Evolutionary conservation across 1,140 invertebrate species (phyloP).

Genomic region (Potamilus streckersoni): DNA sequence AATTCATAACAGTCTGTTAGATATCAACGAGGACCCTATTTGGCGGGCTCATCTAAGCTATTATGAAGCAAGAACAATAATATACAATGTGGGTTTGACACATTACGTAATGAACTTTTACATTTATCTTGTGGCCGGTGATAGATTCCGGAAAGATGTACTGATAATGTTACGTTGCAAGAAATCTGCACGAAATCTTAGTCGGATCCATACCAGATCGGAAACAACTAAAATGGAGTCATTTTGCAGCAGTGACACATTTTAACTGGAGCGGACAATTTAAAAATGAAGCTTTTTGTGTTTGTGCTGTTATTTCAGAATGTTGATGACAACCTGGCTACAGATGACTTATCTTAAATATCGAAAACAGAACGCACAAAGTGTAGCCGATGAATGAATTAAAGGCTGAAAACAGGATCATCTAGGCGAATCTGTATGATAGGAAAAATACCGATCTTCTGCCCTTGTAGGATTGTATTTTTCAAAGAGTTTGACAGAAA

Average conservation of each 20-base stretch:
- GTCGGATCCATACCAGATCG: not conserved
- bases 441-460: too few relatives aligned
- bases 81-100: conserved; percentile 47
- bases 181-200: conserved; percentile 1
- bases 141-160: conserved; percentile 39
- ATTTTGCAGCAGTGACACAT: conserved; percentile 27
- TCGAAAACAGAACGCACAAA: too few relatives aligned
- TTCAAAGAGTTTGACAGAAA: too few relatives aligned
- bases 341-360: too few relatives aligned
- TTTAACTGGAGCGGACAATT: not conserved
- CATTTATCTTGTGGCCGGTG: conserved; percentile 48
- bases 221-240: conserved; percentile 32
- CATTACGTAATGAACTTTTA: conserved; percentile 56
- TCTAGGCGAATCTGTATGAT: too few relatives aligned
- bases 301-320: too few relatives aligned
- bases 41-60: conserved; percentile 48
- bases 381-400: too few relatives aligned
- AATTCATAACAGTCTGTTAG: conserved; percentile 1
- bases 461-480: too few relatives aligned
- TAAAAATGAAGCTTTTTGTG: too few relatives aligned
- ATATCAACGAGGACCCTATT: conserved; percentile 17
- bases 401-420: too few relatives aligned
- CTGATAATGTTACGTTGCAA: conserved; percentile 14
- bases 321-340: too few relatives aligned
- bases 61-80: conserved; percentile 32